Evolutionary conservation across 1,140 invertebrate species (phyloP).

Genomic region (Drosophila azteca): DNA sequence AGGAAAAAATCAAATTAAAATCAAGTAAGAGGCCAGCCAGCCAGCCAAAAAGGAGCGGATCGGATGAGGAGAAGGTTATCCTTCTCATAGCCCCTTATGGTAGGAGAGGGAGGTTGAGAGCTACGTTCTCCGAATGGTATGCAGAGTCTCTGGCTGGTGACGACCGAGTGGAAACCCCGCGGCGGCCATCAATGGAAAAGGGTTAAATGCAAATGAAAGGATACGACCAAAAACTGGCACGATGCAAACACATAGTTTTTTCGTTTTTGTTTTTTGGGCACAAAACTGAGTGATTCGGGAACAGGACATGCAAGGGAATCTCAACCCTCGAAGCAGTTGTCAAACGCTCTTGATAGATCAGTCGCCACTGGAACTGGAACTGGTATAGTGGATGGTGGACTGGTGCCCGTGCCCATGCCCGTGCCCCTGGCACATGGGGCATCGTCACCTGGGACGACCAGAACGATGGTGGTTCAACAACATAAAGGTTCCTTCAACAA

Average conservation of each 20-base stretch:
- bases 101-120: slow-evolving; percentile 12
- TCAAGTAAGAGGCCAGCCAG: slow-evolving; percentile 9
- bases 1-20: neutral
- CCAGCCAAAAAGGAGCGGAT: slow-evolving; percentile 3
- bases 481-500: slow-evolving; percentile 56
- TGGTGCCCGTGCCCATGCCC: neutral
- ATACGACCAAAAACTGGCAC: neutral
- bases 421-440: neutral
- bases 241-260: neutral
- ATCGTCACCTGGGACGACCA: slow-evolving; percentile 22
- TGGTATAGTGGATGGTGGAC: slow-evolving; percentile 2
- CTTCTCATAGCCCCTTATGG: neutral
- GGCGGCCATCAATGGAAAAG: slow-evolving; percentile 44
- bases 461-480: slow-evolving; percentile 24
- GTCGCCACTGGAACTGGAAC: slow-evolving; percentile 29
- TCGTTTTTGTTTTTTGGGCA: too few relatives aligned
- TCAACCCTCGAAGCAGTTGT: slow-evolving; percentile 42
- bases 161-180: slow-evolving; percentile 52
- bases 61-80: too few relatives aligned
- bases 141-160: slow-evolving; percentile 38
- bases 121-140: neutral
- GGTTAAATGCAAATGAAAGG: slow-evolving; percentile 75
- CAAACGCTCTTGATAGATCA: slow-evolving; percentile 64
- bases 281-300: slow-evolving; percentile 35
- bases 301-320: slow-evolving; percentile 54